phyloP scores from a whole-genome alignment of 2,113 vertebrate genomes.

The Lichenostomus cassidix region DNA sequence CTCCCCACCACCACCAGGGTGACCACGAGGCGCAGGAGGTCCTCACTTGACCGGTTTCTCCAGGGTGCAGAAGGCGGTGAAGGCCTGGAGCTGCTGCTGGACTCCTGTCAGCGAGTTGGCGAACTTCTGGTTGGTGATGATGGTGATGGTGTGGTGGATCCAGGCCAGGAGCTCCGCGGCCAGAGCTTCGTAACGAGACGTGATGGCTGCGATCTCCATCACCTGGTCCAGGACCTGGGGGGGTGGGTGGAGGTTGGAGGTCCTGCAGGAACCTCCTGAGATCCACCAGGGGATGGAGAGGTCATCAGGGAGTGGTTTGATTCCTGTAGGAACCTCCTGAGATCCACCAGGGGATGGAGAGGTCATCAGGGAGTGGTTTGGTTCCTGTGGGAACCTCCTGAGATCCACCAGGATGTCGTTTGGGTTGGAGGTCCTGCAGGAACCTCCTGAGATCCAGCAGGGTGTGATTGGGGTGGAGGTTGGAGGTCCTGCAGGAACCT shows the following conservation, averaged over 20 bases:
- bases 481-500: background rate
- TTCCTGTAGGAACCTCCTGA: too few relatives aligned
- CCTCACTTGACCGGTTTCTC: conserved; percentile 94
- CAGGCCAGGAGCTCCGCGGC: conserved; percentile 89
- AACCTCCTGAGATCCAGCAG: background rate
- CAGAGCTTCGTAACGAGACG: conserved; percentile 84
- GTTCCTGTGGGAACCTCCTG: too few relatives aligned
- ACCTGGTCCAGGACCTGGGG: conserved; percentile 90
- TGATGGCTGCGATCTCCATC: conserved; percentile 85
- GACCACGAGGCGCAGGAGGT: accelerated
- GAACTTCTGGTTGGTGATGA: conserved; percentile 94
- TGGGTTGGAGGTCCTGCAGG: too few relatives aligned
- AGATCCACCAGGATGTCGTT: too few relatives aligned
- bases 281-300: too few relatives aligned
- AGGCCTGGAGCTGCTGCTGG: conserved; percentile 94
- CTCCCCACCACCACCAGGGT: too few relatives aligned
- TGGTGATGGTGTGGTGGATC: conserved; percentile 87
- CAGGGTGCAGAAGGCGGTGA: conserved; percentile 93
- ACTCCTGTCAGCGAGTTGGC: conserved; percentile 92
- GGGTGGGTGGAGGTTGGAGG: background rate
- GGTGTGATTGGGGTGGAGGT: too few relatives aligned
- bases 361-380: too few relatives aligned
- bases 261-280: background rate
- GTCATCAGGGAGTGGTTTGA: too few relatives aligned
- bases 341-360: too few relatives aligned